Evolutionary conservation across 2,797 vertebrate species (phyloP), one percentile per base, ranked within the genome.

Genomic region (Sebastes minor): DNA sequence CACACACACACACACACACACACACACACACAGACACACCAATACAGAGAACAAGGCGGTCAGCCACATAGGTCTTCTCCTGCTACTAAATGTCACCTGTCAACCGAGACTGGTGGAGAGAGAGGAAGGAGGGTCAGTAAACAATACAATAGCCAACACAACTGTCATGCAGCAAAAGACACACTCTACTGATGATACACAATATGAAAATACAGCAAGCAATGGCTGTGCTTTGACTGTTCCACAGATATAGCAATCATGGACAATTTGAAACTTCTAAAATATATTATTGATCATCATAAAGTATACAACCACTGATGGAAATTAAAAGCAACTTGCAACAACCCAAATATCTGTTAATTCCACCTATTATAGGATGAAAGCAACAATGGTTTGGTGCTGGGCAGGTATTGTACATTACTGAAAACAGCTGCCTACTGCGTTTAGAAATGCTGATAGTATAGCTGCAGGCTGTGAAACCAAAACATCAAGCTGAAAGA

Each of bases 61-160:
- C 83, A 81, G 70, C 56, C 76, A 71, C 85, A 89, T 87, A 66
- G 71, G 82, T 88, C 83, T 85, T 84, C 87, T 84, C 28, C 61
- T 81, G 74, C 84, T 77, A 89, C 71, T 88, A 88, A 92, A 90
- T 92, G 86, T 88, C 90, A 91, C 74, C 88, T 86, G 90, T 91
- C 86, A 87, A 38, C 59, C 52, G 69, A 76, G 81, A 87, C 80
- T 62, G 71, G 82, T 66, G 70, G 77, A 84, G 81, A 80, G 32
- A 27, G 81, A 65, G 42, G 63, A 42, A 75, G 52, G 46, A 80
- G 57, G 74, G 56, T 80, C 82, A 76, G 81, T 68, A 85, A 90
- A 85, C 80, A 80, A 86, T 49, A 52, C 55, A 67, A 75, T 23
- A 68, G 52, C 25, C 38, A 83, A 80, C 42, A 72, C 62, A 52